Evolutionary conservation across 2,113 vertebrate species (phyloP).

Genomic region (Ophthalmolycus amberensis): DNA sequence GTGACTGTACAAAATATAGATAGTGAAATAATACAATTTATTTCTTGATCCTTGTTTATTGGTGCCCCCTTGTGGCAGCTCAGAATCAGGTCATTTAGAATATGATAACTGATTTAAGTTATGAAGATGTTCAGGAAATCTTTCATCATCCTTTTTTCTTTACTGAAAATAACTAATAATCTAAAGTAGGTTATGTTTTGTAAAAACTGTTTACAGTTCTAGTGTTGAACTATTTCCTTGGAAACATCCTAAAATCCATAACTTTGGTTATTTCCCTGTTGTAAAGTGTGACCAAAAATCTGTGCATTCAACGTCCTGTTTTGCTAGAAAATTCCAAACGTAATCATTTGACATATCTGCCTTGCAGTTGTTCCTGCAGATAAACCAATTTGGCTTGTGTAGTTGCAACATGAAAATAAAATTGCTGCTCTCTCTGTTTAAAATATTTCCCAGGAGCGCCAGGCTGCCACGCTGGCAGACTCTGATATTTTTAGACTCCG

Average conservation of each 20-base stretch:
- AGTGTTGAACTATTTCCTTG: not conserved
- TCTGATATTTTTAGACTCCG: conserved; percentile 59
- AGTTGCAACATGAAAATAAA: conserved; percentile 11
- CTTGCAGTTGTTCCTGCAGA: not conserved
- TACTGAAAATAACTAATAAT: not conserved
- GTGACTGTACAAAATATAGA: not conserved
- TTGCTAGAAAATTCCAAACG: not conserved
- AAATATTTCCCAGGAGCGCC: not conserved
- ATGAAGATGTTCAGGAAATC: not conserved
- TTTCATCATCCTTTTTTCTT: not conserved
- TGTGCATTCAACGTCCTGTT: not conserved
- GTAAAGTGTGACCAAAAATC: not conserved
- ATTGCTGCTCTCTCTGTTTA: not conserved
- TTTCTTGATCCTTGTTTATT: not conserved
- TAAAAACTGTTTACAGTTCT: too few species aligned
- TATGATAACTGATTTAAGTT: not conserved
- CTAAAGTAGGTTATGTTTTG: not conserved
- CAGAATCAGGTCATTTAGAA: not conserved
- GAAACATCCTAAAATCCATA: not conserved
- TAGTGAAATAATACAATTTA: not conserved
- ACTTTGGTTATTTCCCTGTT: not conserved
- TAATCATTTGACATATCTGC: not conserved
- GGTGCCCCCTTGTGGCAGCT: conserved; percentile 58
- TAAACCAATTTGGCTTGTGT: not conserved
- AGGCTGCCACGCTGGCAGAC: conserved; percentile 7